A percentile compares a stretch with the other conserved stretches of the same genome.
Evolutionary conservation across 1,140 invertebrate genomes (phyloP).

Genomic region (Brachystomella parvula): DNA sequence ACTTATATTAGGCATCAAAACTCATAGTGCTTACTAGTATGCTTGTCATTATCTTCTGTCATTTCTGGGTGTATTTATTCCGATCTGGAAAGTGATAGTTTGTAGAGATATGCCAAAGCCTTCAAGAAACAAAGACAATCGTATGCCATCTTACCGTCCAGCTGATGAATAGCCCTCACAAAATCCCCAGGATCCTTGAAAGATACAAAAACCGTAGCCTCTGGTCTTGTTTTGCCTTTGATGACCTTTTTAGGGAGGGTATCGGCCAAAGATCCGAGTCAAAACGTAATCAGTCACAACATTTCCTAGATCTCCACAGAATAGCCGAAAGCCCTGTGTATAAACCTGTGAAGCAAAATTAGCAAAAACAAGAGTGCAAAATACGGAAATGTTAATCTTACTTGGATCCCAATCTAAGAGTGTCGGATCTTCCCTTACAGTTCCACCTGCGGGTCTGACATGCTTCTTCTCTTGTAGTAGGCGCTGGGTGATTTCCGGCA

Average conservation of each 20-base stretch:
- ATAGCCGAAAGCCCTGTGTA: conserved; percentile 91
- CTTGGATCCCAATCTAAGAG: conserved; percentile 84
- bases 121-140: conserved; percentile 16
- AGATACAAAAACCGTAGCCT: conserved; percentile 97
- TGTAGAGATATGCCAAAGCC: conserved; percentile 13
- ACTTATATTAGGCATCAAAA: too few species aligned
- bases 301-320: conserved; percentile 98
- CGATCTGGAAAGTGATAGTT: conserved; percentile 52
- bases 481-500: conserved; percentile 47
- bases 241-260: conserved; percentile 94
- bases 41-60: too few species aligned
- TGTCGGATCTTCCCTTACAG: conserved; percentile 87
- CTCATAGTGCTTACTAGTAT: too few species aligned
- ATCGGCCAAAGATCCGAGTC: conserved; percentile 88
- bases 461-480: conserved; percentile 55
- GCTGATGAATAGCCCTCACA: conserved; percentile 96
- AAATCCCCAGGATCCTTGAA: conserved; percentile 98
- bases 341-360: conserved; percentile 6
- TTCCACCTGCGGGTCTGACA: conserved; percentile 81
- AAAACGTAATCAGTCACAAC: conserved; percentile 97
- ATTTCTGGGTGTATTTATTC: too few species aligned
- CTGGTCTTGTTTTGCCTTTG: conserved; percentile 92
- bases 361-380: conserved; percentile 21
- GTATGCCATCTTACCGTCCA: conserved; percentile 64
- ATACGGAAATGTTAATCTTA: conserved; percentile 42